These are phyloP conservation scores for Petrocephalus schoutedeni DNA, from an alignment of 2,797 vertebrate genomes.

Conservation along the genomic window DNA sequence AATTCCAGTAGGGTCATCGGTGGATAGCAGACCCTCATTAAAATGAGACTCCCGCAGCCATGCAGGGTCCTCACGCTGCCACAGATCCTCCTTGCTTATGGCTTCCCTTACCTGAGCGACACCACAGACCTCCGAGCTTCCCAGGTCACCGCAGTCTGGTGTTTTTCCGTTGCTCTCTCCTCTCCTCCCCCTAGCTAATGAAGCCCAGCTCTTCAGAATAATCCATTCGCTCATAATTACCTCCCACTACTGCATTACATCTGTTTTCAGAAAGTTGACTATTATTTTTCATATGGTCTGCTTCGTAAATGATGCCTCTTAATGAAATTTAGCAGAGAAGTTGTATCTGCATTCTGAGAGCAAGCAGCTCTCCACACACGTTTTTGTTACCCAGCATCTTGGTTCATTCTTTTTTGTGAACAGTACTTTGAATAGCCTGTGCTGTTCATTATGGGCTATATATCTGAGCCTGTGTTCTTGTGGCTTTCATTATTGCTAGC, in stretches of 20 bases:
- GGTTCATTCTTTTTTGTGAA: neutral
- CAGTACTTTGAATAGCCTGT: neutral
- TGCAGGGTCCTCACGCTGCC: neutral
- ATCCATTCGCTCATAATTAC: conserved; percentile 10
- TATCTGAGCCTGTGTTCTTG: neutral
- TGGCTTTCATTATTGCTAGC: neutral
- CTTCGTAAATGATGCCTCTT: neutral
- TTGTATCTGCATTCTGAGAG: conserved; percentile 13
- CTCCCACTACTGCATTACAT: neutral
- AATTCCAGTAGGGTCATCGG: conserved; percentile 22
- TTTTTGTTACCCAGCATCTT: neutral
- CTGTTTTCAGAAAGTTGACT: neutral
- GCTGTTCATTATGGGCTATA: neutral
- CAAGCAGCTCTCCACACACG: neutral
- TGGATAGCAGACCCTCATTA: conserved; percentile 26
- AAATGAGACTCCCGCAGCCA: conserved; percentile 17
- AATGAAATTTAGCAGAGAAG: neutral
- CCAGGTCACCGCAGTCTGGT: neutral
- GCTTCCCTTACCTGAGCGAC: neutral
- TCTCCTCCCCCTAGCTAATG: neutral
- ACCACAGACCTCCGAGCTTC: neutral
- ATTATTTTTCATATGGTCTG: neutral
- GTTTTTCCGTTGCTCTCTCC: neutral
- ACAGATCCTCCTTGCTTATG: neutral
- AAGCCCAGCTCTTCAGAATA: conserved; percentile 11